A percentile compares a stretch with the other conserved stretches of the same genome.
Evolutionary conservation across 2,113 vertebrate species (phyloP).

Genomic region (Oryctolagus cuniculus): DNA sequence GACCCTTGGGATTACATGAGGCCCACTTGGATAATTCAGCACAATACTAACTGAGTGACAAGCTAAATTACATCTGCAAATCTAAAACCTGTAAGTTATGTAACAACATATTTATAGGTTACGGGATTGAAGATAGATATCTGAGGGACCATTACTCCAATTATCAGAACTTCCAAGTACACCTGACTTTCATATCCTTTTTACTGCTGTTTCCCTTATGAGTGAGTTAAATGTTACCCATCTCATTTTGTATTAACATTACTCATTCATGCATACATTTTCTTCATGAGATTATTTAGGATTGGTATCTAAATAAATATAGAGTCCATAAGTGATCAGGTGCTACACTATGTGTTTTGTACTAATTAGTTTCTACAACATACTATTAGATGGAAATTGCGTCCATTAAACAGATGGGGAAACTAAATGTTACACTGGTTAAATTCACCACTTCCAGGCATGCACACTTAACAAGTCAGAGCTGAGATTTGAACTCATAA

Average conservation of each 20-base stretch:
- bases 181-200: neutral
- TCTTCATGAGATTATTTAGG: neutral
- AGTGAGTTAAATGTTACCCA: neutral
- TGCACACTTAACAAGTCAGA: neutral
- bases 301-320: neutral
- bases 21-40: neutral
- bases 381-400: neutral
- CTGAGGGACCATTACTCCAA: no score
- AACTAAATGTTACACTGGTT: neutral
- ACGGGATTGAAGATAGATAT: neutral
- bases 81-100: neutral
- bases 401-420: neutral
- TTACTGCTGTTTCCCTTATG: neutral
- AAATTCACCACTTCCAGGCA: neutral
- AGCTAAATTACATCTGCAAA: neutral
- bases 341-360: neutral
- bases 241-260: neutral
- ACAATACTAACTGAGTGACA: neutral
- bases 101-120: neutral
- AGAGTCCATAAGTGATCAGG: neutral
- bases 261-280: neutral
- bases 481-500: neutral
- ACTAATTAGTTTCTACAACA: neutral
- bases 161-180: neutral
- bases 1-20: neutral